These are phyloP conservation scores for Anneissia japonica DNA, from an alignment of 35 echinoderm and acorn worm genomes.

Conservation along the genomic window DNA sequence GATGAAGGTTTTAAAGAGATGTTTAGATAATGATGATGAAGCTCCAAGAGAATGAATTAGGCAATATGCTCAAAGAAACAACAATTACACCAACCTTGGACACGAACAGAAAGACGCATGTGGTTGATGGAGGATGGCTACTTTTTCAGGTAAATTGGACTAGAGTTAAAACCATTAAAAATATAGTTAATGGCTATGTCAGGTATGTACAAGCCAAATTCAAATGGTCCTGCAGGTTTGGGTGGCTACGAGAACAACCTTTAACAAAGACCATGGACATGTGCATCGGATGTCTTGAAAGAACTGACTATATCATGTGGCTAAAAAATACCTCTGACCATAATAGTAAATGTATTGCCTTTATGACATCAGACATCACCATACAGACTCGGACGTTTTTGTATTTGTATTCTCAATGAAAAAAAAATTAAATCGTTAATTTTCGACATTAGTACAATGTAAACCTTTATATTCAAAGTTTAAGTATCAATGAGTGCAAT, in stretches of 20 bases:
- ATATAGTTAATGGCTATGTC: slow-evolving; percentile 47
- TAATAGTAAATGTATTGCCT: no score
- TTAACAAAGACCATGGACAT: slow-evolving; percentile 55
- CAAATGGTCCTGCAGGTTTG: slow-evolving; percentile 35
- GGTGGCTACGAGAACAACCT: slow-evolving; percentile 43
- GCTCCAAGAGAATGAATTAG: slow-evolving; percentile 50
- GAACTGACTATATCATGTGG: slow-evolving; percentile 56
- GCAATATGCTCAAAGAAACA: slow-evolving; percentile 21
- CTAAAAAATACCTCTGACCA: slow-evolving; percentile 54
- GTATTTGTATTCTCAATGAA: no score
- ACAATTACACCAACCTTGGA: slow-evolving; percentile 3
- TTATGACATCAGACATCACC: no score
- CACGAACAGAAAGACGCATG: slow-evolving; percentile 25
- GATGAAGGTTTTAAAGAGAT: no score
- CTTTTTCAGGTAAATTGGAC: slow-evolving; percentile 60
- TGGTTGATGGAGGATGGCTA: slow-evolving; percentile 57
- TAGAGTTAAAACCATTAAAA: slow-evolving; percentile 37
- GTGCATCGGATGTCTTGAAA: slow-evolving; percentile 33
- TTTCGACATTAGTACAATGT: no score
- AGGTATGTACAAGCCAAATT: slow-evolving; percentile 41
- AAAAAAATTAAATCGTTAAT: no score
- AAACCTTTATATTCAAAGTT: no score
- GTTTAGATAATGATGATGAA: slow-evolving; percentile 64
- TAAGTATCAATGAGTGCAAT: no score
- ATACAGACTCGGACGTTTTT: no score